phyloP scores from a whole-genome alignment of 2,888 invertebrate genomes.

The Ceratothoa steindachneri region DNA sequence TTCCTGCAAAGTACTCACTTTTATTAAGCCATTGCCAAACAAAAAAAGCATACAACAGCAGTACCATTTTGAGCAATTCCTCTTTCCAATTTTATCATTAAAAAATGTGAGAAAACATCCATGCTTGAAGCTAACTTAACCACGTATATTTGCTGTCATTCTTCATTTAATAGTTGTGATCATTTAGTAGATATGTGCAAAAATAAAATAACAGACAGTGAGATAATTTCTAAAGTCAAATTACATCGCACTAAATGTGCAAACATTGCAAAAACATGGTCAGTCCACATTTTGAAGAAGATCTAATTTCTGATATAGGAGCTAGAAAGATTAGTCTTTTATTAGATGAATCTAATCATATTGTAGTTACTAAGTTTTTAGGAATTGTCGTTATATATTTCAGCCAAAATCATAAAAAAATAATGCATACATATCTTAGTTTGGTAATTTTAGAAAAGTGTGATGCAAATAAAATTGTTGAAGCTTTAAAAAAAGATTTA shows the following conservation, averaged over 20 bases:
- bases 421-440: conserved; percentile 13
- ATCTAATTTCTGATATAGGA: conserved; percentile 14
- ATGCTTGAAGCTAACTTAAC: conserved; percentile 11
- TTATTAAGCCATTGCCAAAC: background rate
- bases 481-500: conserved; percentile 5
- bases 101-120: background rate
- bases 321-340: conserved; percentile 10
- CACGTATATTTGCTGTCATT: conserved; percentile 12
- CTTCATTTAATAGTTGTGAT: conserved; percentile 13
- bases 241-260: conserved; percentile 17
- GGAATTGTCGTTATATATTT: conserved; percentile 19
- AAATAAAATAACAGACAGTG: background rate
- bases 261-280: conserved; percentile 14
- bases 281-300: conserved; percentile 15
- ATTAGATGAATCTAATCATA: conserved; percentile 15
- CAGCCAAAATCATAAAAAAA: conserved; percentile 1
- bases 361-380: conserved; percentile 11
- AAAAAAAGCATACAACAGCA: background rate
- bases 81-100: background rate
- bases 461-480: conserved; percentile 16
- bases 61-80: background rate
- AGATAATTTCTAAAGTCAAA: background rate
- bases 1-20: background rate
- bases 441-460: conserved; percentile 9
- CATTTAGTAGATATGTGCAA: conserved; percentile 10